Base-by-base conservation (phyloP, 2,113 vertebrate genomes). In the Panurus biarmicus region DNA sequence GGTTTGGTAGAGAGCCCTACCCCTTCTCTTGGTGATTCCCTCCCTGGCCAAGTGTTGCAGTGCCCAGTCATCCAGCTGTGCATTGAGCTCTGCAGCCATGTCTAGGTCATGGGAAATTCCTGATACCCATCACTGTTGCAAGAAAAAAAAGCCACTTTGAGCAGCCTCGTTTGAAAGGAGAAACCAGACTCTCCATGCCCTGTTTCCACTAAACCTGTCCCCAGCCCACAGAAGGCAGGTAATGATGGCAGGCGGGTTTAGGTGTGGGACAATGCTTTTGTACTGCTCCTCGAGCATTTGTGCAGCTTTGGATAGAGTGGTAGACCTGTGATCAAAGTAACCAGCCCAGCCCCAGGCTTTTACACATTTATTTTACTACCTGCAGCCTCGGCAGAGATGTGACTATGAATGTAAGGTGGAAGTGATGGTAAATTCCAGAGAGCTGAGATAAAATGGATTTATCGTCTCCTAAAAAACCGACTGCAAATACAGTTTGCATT, bases 301-400 rank as follows among this genome's bases (percentile, higher is more conserved):
- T 85, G 66, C n/a, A 66, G 28, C 29, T 42, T 70, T 3, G 5
- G 36, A 42, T 12, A 33, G 29, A 2, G 22, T 2, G 22, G 22
- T 12, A 42, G 25, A 15, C 62, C 15, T 33, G 9, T 42, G 8
- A 26, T 33, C 1, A 0, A 74, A 91, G 15, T 38, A 73, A 72
- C 33, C 14, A 20, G 7, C 19, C 12, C 21, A n/a, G 13, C 29
- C n/a, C 26, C n/a, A 44, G 12, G 21, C n/a, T 89, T 72, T 12
- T 18, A 50, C 11, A 33, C 9, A 1, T 18, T 28, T 22, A 17
- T 62, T 90, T 76, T 53, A 44, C 14, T 31, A 13, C 28, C n/a
- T 44, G 11, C 8, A 75, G 51, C 31, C 17, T 81, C 0, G 0
- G 7, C 48, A 20, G 1, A 5, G 12, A 24, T 0, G 0, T 56